These are phyloP conservation scores for Carabus problematicus DNA, from an alignment of 2,888 invertebrate genomes.

Conservation along the genomic window DNA sequence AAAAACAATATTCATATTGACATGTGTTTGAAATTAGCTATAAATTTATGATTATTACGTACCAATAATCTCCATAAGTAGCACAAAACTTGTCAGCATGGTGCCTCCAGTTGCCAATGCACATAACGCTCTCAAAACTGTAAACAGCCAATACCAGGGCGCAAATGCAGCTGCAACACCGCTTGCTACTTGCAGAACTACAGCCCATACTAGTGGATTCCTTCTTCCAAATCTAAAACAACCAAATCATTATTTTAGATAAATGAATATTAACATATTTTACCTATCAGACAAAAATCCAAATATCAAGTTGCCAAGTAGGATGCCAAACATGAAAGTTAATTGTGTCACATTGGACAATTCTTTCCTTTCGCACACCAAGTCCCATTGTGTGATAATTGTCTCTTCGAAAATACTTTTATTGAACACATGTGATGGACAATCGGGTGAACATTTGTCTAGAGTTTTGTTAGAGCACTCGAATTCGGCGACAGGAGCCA, in stretches of 20 bases:
- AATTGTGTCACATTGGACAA: slow-evolving; percentile 65
- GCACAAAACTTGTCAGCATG: slow-evolving; percentile 71
- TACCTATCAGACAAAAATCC: slow-evolving; percentile 77
- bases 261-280: no score
- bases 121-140: slow-evolving; percentile 65
- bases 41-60: slow-evolving; percentile 48
- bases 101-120: slow-evolving; percentile 70
- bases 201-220: slow-evolving; percentile 66
- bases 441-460: slow-evolving; percentile 18
- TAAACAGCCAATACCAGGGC: slow-evolving; percentile 67
- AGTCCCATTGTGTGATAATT: slow-evolving; percentile 67
- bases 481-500: slow-evolving; percentile 63
- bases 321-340: slow-evolving; percentile 64
- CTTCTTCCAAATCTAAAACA: slow-evolving; percentile 65
- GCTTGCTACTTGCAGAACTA: slow-evolving; percentile 63
- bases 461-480: slow-evolving; percentile 57
- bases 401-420: slow-evolving; percentile 63
- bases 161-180: slow-evolving; percentile 66
- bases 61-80: slow-evolving; percentile 69
- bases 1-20: slow-evolving; percentile 16
- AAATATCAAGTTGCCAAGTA: slow-evolving; percentile 67
- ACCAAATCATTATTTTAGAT: background rate
- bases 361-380: slow-evolving; percentile 65
- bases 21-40: background rate
- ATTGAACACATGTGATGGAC: slow-evolving; percentile 59